Evolutionary conservation across 2,797 vertebrate genomes (phyloP).

Genomic region (Sebastes oblongus): DNA sequence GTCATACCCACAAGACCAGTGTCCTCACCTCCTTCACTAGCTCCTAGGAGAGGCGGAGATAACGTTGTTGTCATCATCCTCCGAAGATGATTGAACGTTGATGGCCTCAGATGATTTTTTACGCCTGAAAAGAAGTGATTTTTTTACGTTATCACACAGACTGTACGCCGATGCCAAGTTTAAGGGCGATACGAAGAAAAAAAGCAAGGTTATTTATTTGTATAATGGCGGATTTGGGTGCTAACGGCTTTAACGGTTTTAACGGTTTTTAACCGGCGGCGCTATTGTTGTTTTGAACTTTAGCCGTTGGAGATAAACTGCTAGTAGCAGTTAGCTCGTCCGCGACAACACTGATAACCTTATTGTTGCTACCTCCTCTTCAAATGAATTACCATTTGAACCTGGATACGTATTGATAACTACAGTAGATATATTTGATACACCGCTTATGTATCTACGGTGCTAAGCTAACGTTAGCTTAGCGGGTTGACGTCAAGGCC

Average conservation of each 20-base stretch:
- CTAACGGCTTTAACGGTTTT: background rate
- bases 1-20: rapidly evolving
- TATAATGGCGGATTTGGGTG: rapidly evolving
- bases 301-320: conserved; percentile 26
- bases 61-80: conserved; percentile 64
- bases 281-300: conserved; percentile 72
- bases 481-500: background rate
- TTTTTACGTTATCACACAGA: background rate
- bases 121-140: conserved; percentile 72
- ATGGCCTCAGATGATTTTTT: conserved; percentile 64
- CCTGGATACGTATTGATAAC: rapidly evolving
- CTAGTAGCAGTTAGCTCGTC: conserved; percentile 21
- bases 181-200: background rate
- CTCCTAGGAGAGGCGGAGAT: conserved; percentile 37
- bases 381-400: background rate
- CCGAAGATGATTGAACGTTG: conserved; percentile 70
- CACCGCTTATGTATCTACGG: background rate
- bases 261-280: background rate
- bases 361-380: background rate
- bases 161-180: conserved; percentile 42
- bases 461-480: conserved; percentile 55
- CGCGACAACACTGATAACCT: background rate
- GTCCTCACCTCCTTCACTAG: too few relatives aligned
- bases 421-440: rapidly evolving
- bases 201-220: conserved; percentile 39